These are phyloP conservation scores for Mesorhabditis sp. DNA, from an alignment of 2,888 invertebrate species.

Conservation along the genomic window DNA sequence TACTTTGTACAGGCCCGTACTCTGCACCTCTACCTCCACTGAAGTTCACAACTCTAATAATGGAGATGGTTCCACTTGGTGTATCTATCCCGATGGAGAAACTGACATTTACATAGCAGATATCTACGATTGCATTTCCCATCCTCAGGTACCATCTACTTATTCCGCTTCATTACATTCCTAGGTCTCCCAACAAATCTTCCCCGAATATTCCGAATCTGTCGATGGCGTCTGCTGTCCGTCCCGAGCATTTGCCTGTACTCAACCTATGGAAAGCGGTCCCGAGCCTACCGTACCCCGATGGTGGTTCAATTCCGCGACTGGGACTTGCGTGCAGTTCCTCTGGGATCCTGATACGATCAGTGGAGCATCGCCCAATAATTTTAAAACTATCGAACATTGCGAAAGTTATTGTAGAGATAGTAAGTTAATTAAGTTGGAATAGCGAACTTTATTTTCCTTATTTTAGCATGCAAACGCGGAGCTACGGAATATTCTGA, in stretches of 20 bases:
- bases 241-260: conserved; percentile 45
- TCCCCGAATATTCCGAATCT: conserved; percentile 47
- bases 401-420: conserved; percentile 51
- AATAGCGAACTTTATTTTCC: background rate
- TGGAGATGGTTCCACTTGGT: conserved; percentile 53
- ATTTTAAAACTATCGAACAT: conserved; percentile 50
- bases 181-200: conserved; percentile 44
- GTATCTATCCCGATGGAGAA: conserved; percentile 53
- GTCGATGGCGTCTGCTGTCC: conserved; percentile 55
- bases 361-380: conserved; percentile 50
- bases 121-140: conserved; percentile 50
- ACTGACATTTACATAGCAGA: conserved; percentile 49
- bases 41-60: conserved; percentile 43
- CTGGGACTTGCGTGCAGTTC: conserved; percentile 51
- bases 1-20: conserved; percentile 34
- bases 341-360: conserved; percentile 52
- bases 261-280: conserved; percentile 50
- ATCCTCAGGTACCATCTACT: conserved; percentile 36
- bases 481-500: conserved; percentile 42
- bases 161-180: conserved; percentile 3
- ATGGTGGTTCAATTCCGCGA: conserved; percentile 54
- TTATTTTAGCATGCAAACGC: conserved; percentile 40
- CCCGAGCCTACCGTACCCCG: conserved; percentile 51
- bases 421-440: conserved; percentile 26
- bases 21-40: conserved; percentile 44